Evolutionary conservation across 2,888 invertebrate species (phyloP).

Genomic region (Galeruca laticollis): DNA sequence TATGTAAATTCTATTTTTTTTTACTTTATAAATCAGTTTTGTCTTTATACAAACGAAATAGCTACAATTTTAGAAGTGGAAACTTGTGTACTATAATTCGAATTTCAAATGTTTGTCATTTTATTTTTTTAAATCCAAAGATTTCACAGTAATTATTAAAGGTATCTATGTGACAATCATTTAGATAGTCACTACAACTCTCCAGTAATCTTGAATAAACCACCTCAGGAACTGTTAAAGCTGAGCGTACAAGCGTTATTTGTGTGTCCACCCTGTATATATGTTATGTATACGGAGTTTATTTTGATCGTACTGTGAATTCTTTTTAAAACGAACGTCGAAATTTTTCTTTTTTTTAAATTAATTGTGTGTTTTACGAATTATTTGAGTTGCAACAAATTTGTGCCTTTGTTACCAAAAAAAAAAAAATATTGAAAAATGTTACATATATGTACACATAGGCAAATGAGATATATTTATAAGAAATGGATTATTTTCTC

Average conservation of each 20-base stretch:
- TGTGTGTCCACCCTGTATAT: neutral
- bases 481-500: constrained; percentile 60
- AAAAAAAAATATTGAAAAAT: constrained; percentile 55
- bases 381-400: constrained; percentile 49
- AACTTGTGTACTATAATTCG: too few species aligned
- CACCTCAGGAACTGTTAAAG: too few species aligned
- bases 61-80: too few species aligned
- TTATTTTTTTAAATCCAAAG: neutral
- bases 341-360: constrained; percentile 39
- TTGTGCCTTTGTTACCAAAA: constrained; percentile 63
- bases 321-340: constrained; percentile 26
- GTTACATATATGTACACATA: constrained; percentile 53
- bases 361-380: constrained; percentile 19
- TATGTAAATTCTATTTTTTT: too few species aligned
- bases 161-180: neutral
- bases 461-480: constrained; percentile 60
- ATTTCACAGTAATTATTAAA: neutral
- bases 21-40: too few species aligned
- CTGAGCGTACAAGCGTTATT: too few species aligned
- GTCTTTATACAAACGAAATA: too few species aligned
- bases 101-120: too few species aligned
- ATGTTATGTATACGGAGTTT: constrained; percentile 2
- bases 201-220: too few species aligned
- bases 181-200: neutral
- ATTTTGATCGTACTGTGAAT: constrained; percentile 6